These are phyloP conservation scores for Maniola jurtina DNA, from an alignment of 1,140 invertebrate genomes.

Conservation along the genomic window DNA sequence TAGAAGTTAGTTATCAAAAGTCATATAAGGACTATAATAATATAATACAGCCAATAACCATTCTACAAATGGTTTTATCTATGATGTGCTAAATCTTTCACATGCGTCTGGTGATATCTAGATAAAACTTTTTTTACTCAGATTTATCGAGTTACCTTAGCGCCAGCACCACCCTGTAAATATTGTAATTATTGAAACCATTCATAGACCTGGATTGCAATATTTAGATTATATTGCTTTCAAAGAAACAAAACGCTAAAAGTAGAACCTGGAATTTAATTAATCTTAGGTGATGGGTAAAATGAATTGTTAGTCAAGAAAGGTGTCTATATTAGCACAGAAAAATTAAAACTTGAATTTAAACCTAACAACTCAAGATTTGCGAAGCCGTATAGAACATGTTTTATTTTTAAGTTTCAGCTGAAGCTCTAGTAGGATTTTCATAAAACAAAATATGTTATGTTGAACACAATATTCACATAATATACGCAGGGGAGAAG, in stretches of 20 bases:
- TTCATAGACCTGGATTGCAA: background rate
- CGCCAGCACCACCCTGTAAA: slow-evolving; percentile 70
- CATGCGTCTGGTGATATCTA: slow-evolving; percentile 52
- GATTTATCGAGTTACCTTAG: slow-evolving; percentile 65
- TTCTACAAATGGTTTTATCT: slow-evolving; percentile 45
- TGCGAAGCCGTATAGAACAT: slow-evolving; percentile 43
- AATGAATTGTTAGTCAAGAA: slow-evolving; percentile 28
- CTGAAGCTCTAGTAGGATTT: slow-evolving; percentile 36
- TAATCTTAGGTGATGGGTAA: slow-evolving; percentile 2
- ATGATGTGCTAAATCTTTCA: slow-evolving; percentile 42
- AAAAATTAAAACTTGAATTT: slow-evolving; percentile 22
- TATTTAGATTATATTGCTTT: no score
- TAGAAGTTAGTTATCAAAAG: slow-evolving; percentile 29
- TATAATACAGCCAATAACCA: slow-evolving; percentile 36
- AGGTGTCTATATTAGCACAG: slow-evolving; percentile 26
- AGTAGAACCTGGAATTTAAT: background rate
- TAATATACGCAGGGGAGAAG: slow-evolving; percentile 40
- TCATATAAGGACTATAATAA: slow-evolving; percentile 1
- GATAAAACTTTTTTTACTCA: slow-evolving; percentile 43
- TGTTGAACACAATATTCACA: slow-evolving; percentile 41
- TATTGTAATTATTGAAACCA: slow-evolving; percentile 42
- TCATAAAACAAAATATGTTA: slow-evolving; percentile 38
- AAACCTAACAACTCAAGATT: slow-evolving; percentile 36
- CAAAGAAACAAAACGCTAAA: background rate
- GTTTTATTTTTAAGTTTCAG: slow-evolving; percentile 23